Evolutionary conservation across 2,888 invertebrate species (phyloP).

Genomic region (Cephonodes hylas): DNA sequence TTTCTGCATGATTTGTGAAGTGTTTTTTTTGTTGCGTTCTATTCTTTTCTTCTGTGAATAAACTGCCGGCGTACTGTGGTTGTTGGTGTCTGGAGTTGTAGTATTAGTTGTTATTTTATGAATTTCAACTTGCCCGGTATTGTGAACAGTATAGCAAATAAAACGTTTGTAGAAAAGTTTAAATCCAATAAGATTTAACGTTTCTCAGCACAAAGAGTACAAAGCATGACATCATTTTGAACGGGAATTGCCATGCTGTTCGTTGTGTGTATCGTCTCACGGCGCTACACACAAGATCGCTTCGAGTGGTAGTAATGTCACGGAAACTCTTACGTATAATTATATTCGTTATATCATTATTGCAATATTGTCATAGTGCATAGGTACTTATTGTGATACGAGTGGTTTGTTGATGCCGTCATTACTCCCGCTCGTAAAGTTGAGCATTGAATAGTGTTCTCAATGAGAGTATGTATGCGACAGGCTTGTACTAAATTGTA

Average conservation of each 20-base stretch:
- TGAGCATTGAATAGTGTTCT: neutral
- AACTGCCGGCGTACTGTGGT: neutral
- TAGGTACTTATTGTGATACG: neutral
- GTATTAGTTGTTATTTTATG: neutral
- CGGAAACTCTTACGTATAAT: too few relatives aligned
- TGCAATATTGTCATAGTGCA: too few relatives aligned
- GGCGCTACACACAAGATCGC: neutral
- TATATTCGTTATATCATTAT: too few relatives aligned
- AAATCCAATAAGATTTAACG: neutral
- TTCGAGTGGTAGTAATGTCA: neutral
- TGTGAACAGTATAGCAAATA: neutral
- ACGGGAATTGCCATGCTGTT: conserved; percentile 8
- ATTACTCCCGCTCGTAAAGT: neutral
- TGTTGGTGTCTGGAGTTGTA: neutral
- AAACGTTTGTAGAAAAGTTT: neutral
- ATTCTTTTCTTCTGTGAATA: conserved; percentile 17
- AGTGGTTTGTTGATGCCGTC: neutral
- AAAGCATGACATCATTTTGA: neutral
- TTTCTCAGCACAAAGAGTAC: too few relatives aligned
- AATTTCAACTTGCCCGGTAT: neutral
- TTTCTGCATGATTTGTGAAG: conserved; percentile 58
- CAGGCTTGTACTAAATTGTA: neutral
- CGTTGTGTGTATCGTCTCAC: neutral
- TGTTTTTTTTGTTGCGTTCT: conserved; percentile 42
- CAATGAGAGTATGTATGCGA: neutral